These are phyloP conservation scores for Yponomeuta plumbellus DNA, from an alignment of 2,888 invertebrate genomes.

Conservation along the genomic window DNA sequence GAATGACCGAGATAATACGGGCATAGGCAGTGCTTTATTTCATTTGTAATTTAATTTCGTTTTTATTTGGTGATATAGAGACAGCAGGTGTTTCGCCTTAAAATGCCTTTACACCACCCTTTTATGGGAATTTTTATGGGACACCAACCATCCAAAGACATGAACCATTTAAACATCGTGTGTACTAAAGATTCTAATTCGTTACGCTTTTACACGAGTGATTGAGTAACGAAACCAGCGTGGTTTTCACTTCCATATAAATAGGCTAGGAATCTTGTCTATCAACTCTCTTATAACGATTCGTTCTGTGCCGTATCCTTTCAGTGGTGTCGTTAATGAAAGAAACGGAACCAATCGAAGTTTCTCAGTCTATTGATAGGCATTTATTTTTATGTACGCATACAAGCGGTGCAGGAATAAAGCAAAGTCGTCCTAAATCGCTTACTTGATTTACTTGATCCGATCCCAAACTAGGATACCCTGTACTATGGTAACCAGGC, in stretches of 20 bases:
- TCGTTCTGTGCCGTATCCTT: slow-evolving; percentile 2
- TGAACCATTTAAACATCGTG: background rate
- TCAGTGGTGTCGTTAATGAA: background rate
- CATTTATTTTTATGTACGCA: too few relatives aligned
- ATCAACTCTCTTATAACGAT: background rate
- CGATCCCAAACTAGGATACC: too few relatives aligned
- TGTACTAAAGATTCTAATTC: background rate
- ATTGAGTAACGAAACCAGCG: background rate
- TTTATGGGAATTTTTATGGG: background rate
- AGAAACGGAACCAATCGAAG: background rate
- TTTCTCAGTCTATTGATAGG: too few relatives aligned
- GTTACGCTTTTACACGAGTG: background rate
- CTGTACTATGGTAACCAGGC: too few relatives aligned
- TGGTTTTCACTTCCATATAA: background rate
- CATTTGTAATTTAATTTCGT: too few relatives aligned
- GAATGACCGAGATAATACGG: background rate
- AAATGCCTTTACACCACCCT: background rate
- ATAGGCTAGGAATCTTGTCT: background rate
- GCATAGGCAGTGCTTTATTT: too few relatives aligned
- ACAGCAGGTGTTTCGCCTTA: background rate
- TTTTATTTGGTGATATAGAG: background rate
- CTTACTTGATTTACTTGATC: too few relatives aligned
- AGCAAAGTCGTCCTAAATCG: too few relatives aligned
- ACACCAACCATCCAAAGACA: background rate
- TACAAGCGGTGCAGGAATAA: too few relatives aligned